These are phyloP conservation scores for Eupristina koningsbergeri DNA, from an alignment of 1,140 invertebrate species.

Conservation along the genomic window DNA sequence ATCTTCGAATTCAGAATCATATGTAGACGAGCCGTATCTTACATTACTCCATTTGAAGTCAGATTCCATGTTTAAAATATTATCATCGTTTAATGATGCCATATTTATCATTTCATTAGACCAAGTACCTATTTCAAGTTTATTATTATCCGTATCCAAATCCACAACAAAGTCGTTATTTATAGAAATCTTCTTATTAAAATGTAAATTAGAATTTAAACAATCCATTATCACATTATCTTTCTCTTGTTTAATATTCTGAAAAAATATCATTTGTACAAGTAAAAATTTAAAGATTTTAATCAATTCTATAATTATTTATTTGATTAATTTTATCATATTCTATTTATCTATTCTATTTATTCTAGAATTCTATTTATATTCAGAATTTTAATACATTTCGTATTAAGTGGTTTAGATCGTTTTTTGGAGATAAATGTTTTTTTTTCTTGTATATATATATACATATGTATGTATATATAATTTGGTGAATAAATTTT, in stretches of 20 bases:
- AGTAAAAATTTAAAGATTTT: no score
- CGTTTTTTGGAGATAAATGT: no score
- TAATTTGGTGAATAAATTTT: no score
- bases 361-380: no score
- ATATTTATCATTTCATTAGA: constrained; percentile 86
- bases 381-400: no score
- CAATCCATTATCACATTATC: not conserved
- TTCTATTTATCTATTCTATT: no score
- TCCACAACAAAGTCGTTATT: constrained; percentile 56
- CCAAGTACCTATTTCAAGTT: constrained; percentile 92
- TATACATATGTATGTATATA: no score
- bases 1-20: constrained; percentile 68
- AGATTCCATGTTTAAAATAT: not conserved
- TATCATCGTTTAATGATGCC: constrained; percentile 48
- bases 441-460: no score
- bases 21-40: constrained; percentile 65
- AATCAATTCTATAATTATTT: no score
- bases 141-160: constrained; percentile 68
- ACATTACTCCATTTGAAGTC: constrained; percentile 64
- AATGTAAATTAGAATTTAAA: not conserved
- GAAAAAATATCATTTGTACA: not conserved
- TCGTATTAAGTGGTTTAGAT: no score
- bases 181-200: not conserved
- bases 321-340: no score
- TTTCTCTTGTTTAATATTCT: not conserved